Evolutionary conservation across 1,140 invertebrate genomes (phyloP), one percentile per base, ranked within the genome.

Genomic region (Helicoverpa zea): DNA sequence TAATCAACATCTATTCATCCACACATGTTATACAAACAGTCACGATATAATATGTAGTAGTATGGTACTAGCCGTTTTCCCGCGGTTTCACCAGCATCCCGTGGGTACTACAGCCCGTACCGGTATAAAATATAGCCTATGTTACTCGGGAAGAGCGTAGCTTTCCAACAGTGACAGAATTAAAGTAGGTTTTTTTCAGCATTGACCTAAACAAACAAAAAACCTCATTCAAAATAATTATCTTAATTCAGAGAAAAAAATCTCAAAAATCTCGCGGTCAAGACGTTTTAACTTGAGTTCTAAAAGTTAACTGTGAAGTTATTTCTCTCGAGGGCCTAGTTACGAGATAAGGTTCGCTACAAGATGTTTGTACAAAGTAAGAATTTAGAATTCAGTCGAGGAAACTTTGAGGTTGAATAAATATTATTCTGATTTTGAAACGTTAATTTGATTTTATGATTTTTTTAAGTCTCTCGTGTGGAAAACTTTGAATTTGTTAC

Each of bases 291-390:
- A 18, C 63, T 47, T 49, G n/a, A 49, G n/a, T 66, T 49, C 47
- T 66, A 43, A 66, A 35, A 64, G 30, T 47, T 10, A 64, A 66
- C 63, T 66, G 63, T 66, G 63, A 35, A 66, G 63, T 66, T 49
- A 66, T 66, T 18, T 49, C 63, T 66, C 63, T 43, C 63, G 16
- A 12, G 63, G n/a, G 63, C 63, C 63, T 66, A 66, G 43, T 49
- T 66, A 49, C 16, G 11, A 18, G 63, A 66, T 66, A 66, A n/a
- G 30, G 16, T 14, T 64, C 11, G 14, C 13, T 47, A 49, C 35
- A n/a, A 66, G 63, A 66, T 66, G 63, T 66, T 66, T 66, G 47
- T 49, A 66, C 63, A 49, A 66, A 66, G 63, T 66, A 49, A 49
- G 63, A 59, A 29, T 66, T 66, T 66, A 66, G 43, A 66, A 66